Base-by-base conservation (phyloP, 2,113 vertebrate species). In the Dinomys branickii region DNA sequence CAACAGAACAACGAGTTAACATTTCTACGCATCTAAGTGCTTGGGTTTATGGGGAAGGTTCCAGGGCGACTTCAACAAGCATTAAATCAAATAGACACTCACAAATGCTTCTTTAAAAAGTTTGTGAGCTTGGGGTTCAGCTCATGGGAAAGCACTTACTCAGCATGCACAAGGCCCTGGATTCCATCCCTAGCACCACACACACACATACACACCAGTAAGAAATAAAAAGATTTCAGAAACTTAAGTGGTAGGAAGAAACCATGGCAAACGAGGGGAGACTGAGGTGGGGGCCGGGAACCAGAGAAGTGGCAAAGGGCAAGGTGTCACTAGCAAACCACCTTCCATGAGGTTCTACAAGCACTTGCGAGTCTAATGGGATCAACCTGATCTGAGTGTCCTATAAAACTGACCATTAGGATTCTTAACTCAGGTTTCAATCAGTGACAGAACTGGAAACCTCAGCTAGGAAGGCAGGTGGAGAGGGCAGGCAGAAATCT, bases 361-460 rank as follows among this genome's bases (percentile, higher is more conserved):
- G 94, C 50, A 14, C 44, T 0, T 2, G 3, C 3, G 1, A 38
- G 19, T 44, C 77, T 85, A 61, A 63, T 19, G 30, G 73, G 38
- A 83, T 38, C 47, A 58, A 83, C 50, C 22, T 26, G 94, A 91
- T 77, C n/a, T 94, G 83, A 81, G 26, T 41, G 96, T 94, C 92
- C 94, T 87, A 95, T 71, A 78, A 86, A 84, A 89, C 65, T 16
- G 63, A 54, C 61, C 41, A 61, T 86, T 93, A 59, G 59, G 85
- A 98, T 93, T 96, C 88, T 90, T 96, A 94, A 84, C 28, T 75
- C 59, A 3, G 92, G 95, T 87, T 96, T 77, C 92, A 80, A 96
- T 95, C 92, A 91, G 13, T 67, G 86, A 85, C 96, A 94, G 85
- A 84, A 78, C 0, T 26, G 71, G 14, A 87, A 63, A 96, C 44